Base-by-base conservation (phyloP, 1,140 invertebrate species). In the Sycophaga agraensis region DNA sequence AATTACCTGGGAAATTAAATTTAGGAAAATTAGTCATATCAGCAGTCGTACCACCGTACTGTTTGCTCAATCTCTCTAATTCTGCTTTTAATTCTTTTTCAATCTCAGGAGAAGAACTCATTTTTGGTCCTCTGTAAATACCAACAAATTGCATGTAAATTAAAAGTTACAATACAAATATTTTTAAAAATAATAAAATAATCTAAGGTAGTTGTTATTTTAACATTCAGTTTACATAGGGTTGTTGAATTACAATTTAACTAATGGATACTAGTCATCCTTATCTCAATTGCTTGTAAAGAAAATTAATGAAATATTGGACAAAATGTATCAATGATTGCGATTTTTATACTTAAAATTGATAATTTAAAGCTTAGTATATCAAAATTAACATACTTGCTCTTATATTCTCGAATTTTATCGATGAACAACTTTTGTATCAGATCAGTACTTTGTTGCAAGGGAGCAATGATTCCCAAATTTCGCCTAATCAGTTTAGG, bases 371-470 rank as follows among this genome's bases (percentile, higher is more conserved):
- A 42, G n/a, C 5, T 39, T 39, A 39, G 19, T 17, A 42, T 5
- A 4, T 42, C 19, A 42, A 46, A 58, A 43, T 12, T 22, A 59
- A 81, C 84, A 83, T 84, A 91, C 89, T 81, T 79, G 71, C 82
- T 87, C 70, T 91, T 90, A 81, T 95, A 98, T 82, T 96, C 94
- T 50, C 87, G 86, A 64, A 97, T 87, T 87, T 97, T 97, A 53
- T 97, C 91, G 39, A 97, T 69, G 76, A 98, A 98, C 22, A 97
- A 77, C 79, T 97, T 90, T 74, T 97, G 95, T 73, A 98, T 94
- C 6, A 94, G 94, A 78, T 97, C 95, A 4, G 83, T 82, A 4
- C 87, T 88, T 73, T 90, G 90, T 71, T 90, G 86, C 51, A 91
- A 74, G 19, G 90, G 88, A 11, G 88, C 88, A 58, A 86, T 74